phyloP scores from a whole-genome alignment of 2,888 invertebrate species.

The Leucozona laternaria region DNA sequence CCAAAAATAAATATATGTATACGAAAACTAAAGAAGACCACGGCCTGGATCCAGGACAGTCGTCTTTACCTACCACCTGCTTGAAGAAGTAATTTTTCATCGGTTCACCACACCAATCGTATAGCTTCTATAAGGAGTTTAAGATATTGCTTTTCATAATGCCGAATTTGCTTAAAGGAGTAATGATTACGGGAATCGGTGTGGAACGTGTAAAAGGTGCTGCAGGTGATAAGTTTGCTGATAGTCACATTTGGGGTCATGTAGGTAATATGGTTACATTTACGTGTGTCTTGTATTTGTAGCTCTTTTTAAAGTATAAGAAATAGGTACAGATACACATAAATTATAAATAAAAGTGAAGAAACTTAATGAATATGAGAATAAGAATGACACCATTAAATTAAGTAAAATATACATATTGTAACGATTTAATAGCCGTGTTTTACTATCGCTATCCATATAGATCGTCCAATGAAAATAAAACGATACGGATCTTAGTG shows the following conservation, averaged over 20 bases:
- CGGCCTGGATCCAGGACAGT: conserved; percentile 1
- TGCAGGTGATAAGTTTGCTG: conserved; percentile 51
- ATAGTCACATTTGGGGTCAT: conserved; percentile 3
- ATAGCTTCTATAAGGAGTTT: conserved; percentile 40
- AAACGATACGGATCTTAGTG: no score
- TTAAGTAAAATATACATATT: no score
- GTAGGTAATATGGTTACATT: not conserved
- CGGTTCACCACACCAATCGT: conserved; percentile 48
- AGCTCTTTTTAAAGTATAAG: not conserved
- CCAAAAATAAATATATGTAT: conserved; percentile 37
- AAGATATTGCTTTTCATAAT: conserved; percentile 56
- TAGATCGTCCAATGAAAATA: no score
- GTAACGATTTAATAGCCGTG: no score
- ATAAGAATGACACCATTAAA: no score
- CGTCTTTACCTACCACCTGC: conserved; percentile 58
- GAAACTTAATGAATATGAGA: no score
- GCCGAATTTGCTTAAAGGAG: conserved; percentile 54
- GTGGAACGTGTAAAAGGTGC: conserved; percentile 26
- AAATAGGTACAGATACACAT: no score
- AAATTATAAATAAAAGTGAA: not conserved
- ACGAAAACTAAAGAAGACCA: conserved; percentile 14
- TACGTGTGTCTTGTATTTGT: no score
- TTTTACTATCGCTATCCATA: no score
- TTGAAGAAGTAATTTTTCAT: conserved; percentile 61
- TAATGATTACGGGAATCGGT: conserved; percentile 40